Base-by-base conservation (phyloP, 1,140 invertebrate species). In the Protaetia brevitarsis region DNA sequence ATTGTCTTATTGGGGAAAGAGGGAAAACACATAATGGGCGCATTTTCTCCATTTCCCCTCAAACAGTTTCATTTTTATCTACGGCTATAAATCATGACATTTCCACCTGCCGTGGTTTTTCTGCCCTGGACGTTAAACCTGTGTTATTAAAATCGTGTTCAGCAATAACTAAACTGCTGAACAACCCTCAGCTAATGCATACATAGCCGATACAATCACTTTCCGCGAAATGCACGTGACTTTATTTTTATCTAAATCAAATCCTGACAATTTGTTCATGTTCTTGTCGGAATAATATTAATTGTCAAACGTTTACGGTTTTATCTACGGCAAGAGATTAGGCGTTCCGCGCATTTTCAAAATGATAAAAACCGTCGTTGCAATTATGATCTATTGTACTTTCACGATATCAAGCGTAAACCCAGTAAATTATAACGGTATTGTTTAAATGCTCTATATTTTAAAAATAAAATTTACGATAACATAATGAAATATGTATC, bases 271-370 rank as follows among this genome's bases (percentile, higher is more conserved):
- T 45, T 45, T 45, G 41, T 45, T 45, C 41, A 37, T 37, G 34
- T 37, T 37, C 34, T 37, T 37, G 34, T 37, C 34, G 34, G 11
- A 37, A 37, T 37, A 37, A 37, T 37, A 37, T 37, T 37, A 37
- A 37, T 37, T 37, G 16, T 16, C 16, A 37, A 37, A 37, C 5
- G 16, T 11, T 37, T 16, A 37, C 34, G 11, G 34, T 37, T 37
- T 37, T 37, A 37, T 37, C 34, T 37, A 11, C 11, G 34, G 11
- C 34, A 13, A 13, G 13, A 13, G 23, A 45, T 45, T 45, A 21
- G 16, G 23, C 23, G 41, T 45, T 45, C 23, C 13, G 41, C 41
- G n/a, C n/a, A n/a, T n/a, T n/a, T n/a, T n/a, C n/a, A n/a, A n/a
- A n/a, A n/a, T n/a, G n/a, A n/a, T n/a, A n/a, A n/a, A n/a, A n/a